A percentile compares a stretch with the other conserved stretches of the same genome.
Evolutionary conservation across 2,888 invertebrate species (phyloP).

Genomic region (Oscheius sp.): DNA sequence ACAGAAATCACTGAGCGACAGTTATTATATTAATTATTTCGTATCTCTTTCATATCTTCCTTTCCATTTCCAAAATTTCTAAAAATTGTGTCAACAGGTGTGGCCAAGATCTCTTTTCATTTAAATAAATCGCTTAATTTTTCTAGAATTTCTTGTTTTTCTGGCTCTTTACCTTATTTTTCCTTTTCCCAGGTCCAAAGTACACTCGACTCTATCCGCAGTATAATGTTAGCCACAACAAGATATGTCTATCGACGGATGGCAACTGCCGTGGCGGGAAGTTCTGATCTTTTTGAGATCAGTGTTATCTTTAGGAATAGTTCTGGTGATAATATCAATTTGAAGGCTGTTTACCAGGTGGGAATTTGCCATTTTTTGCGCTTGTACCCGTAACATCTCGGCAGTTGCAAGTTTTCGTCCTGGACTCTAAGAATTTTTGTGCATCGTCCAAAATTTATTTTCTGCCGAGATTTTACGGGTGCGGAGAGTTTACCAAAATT

Average conservation of each 20-base stretch:
- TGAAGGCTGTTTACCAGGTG: slow-evolving; percentile 29
- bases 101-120: too few relatives aligned
- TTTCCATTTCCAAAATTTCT: too few relatives aligned
- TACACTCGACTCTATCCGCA: neutral
- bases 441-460: neutral
- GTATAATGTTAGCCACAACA: neutral
- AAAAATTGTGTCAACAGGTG: neutral
- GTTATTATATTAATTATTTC: slow-evolving; percentile 35
- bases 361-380: neutral
- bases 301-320: slow-evolving; percentile 14
- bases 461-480: neutral
- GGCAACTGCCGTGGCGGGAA: neutral
- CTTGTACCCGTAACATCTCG: neutral
- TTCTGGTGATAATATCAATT: neutral
- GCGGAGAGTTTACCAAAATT: too few relatives aligned
- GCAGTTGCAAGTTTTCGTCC: neutral
- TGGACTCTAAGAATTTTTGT: neutral
- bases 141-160: neutral
- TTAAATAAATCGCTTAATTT: too few relatives aligned
- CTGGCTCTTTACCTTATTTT: too few relatives aligned
- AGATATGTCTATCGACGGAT: slow-evolving; percentile 7
- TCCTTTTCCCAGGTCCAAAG: slow-evolving; percentile 7
- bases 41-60: too few relatives aligned
- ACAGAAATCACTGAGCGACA: slow-evolving; percentile 53
- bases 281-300: slow-evolving; percentile 20